Base-by-base conservation (phyloP, 2,113 vertebrate genomes). In the Campylomormyrus numenius region DNA sequence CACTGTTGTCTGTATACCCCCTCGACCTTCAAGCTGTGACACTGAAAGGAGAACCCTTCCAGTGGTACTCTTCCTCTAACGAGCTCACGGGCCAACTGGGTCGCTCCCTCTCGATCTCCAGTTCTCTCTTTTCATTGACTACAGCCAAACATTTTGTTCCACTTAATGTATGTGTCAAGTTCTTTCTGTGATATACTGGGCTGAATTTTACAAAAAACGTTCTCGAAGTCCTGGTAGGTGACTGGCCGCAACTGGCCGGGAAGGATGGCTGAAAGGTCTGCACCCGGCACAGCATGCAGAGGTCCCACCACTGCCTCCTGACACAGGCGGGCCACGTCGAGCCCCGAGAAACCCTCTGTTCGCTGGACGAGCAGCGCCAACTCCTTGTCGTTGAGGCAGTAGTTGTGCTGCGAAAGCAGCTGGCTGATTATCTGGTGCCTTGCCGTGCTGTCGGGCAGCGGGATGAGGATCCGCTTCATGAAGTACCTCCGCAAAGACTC, bases 111-210 rank as follows among this genome's bases (percentile, higher is more conserved):
- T 31, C 31, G n/a, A 5, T 52, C 50, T 46, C 89, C 42, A 9
- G 19, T 85, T 77, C 52, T 46, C 50, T 8, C 85, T 89, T 89
- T 93, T 98, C 96, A 98, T 96, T 98, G 98, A 96, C 97, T 98
- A 96, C 97, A 98, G 95, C 97, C 98, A 95, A 98, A 98, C 97
- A 98, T 98, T 98, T 99, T 99, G 97, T 98, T 98, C 98, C 98
- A 99, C 96, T 99, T 98, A 93, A 97, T 96, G 95, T 98, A 98
- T 70, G 96, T 98, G 95, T 99, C 97, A 93, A 98, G 97, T 96
- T 99, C 97, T 97, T 98, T 99, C 95, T 98, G 98, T 93, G 97
- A 98, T 97, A 98, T 98, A 97, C 98, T 98, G 96, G 97, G 96
- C 95, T 98, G 98, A 94, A 98, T 98, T 96, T 98, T 98, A 97